Base-by-base conservation (phyloP, 1,140 invertebrate genomes). In the Leptestheria dahalacensis region DNA sequence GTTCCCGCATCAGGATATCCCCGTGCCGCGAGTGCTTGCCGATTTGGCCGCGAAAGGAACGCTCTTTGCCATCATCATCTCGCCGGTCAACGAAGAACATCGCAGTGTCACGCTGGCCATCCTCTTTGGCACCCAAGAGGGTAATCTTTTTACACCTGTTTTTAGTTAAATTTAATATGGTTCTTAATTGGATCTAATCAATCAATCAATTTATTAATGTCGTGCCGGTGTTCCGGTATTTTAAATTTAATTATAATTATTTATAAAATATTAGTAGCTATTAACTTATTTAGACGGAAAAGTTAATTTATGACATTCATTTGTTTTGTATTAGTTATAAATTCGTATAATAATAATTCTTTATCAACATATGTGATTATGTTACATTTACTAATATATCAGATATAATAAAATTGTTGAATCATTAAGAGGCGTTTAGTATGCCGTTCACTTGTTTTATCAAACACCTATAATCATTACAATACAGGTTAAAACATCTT, bases 71-170 rank as follows among this genome's bases (percentile, higher is more conserved):
- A 84, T 95, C 62, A 77, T 94, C 18, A 79, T 95, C 1, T 88
- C 83, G 67, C 83, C 82, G 1, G 79, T 85, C 64, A 93, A 95
- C 70, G 84, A 89, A 68, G 80, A 85, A 65, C 81, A 91, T 64
- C 79, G 82, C 65, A 93, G 89, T 59, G 73, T 96, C 26, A 96
- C 90, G 18, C 72, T 97, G 1, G 91, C 93, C 66, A 91, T 96
- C 62, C 74, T 96, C 20, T 86, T 93, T 73, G 91, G 91, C 18
- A 75, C 85, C 65, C 87, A 89, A 12, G 88, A 93, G 83, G 88
- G 88, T 88, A 77, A 68, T 71, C 6, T 41, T 41, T 9, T 15
- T 41, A 41, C 15, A 9, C 6, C 33, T 9, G 33, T 41, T 9
- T 9, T 9, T 41, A 15, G 15, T 6, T 15, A 15, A 41, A 41